Evolutionary conservation across 2,888 invertebrate genomes (phyloP), one percentile per base, ranked within the genome.

Genomic region (Drosophila incognita): DNA sequence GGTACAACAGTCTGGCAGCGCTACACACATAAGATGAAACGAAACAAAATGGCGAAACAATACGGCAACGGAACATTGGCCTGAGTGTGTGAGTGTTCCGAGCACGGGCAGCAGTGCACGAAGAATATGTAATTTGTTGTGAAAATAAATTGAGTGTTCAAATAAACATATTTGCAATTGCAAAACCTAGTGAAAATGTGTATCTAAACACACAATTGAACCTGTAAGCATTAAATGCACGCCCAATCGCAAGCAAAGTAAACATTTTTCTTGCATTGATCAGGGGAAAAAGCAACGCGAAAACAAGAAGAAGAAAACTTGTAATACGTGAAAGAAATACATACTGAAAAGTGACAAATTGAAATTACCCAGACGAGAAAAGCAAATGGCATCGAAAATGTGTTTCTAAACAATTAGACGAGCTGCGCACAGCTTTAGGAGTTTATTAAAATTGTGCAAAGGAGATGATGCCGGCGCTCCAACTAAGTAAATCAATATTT

Each of bases 281-380:
- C 48, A 49, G 59, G 56, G 58, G 53, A 71, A 82, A 76, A 74
- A 72, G 74, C 89, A 87, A 89, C 79, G 76, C 69, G 71, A 83
- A 79, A 75, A 74, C 64, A 87, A 87, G 85, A 85, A 87, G 85
- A 85, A 83, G 89, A 89, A 75, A 79, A 76, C 84, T 68, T 62
- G 84, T 73, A 81, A 81, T 83, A 89, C 89, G 84, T 89, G 85
- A 87, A 85, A 80, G 83, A 84, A 88, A 83, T 88, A 88, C 87
- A 83, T 82, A 86, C 85, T 76, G 53, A 76, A 87, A 85, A 84
- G 61, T 74, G 53, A 35, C 48, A 70, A 79, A 64, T 63, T 36
- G 52, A 58, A 70, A 60, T 71, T 54, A 51, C 56, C 31, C 54
- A 42, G 49, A 36, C 29, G 29, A 54, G 46, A 57, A 60, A 63